A percentile compares a stretch with the other conserved stretches of the same genome.
Conservation (phyloP, 2,888 invertebrate genomes). For the Onchidella celtica region DNA sequence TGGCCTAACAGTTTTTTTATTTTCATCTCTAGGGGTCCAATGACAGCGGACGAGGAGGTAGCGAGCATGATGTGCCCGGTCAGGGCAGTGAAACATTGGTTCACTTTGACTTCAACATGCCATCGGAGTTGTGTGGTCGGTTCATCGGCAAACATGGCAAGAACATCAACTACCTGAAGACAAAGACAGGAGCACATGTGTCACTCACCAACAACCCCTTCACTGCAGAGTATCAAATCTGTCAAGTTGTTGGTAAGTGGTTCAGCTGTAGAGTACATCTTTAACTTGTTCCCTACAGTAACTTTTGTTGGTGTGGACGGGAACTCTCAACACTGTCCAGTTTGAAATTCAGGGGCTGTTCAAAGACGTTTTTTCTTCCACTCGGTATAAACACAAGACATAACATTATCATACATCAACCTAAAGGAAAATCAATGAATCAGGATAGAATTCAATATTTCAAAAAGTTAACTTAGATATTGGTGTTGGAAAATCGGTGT, state of each 20-base stretch:
- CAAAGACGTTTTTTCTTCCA: no score
- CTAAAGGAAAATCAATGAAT: no score
- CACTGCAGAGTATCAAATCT: constrained; percentile 88
- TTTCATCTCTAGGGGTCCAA: constrained; percentile 87
- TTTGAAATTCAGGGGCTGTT: no score
- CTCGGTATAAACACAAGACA: no score
- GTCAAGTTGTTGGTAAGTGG: constrained; percentile 88
- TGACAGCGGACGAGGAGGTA: constrained; percentile 90
- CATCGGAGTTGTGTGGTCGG: constrained; percentile 87
- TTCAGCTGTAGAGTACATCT: no score
- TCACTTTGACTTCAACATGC: constrained; percentile 81
- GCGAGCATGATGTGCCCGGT: constrained; percentile 82
- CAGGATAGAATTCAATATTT: no score
- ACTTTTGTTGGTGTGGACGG: no score
- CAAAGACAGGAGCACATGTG: constrained; percentile 89
- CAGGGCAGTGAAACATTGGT: constrained; percentile 80
- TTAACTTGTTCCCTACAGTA: no score
- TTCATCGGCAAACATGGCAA: constrained; percentile 92
- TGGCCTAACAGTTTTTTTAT: not conserved
- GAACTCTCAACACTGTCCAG: no score
- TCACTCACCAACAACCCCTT: constrained; percentile 89
- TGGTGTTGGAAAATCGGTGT: no score
- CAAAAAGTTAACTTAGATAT: no score
- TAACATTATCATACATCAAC: no score
- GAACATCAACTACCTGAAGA: constrained; percentile 89